phyloP scores from a whole-genome alignment of 2,797 vertebrate genomes.

The Eupleurogrammus muticus region DNA sequence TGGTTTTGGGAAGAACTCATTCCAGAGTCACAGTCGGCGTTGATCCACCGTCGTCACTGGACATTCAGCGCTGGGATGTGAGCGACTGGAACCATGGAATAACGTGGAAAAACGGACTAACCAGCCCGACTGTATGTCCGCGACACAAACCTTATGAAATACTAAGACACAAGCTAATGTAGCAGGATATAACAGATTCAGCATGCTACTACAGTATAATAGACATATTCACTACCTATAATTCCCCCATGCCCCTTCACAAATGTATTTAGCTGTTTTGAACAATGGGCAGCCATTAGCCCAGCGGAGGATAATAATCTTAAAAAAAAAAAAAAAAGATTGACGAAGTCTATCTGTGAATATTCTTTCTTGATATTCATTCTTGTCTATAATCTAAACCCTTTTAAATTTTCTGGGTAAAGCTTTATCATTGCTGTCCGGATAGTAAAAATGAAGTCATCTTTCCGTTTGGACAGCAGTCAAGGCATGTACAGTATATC shows the following conservation, averaged over 20 bases:
- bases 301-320: slow-evolving; percentile 53
- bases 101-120: slow-evolving; percentile 64
- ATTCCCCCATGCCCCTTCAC: slow-evolving; percentile 69
- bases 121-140: slow-evolving; percentile 58
- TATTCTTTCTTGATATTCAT: slow-evolving; percentile 48
- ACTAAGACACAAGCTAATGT: slow-evolving; percentile 81
- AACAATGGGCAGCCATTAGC: slow-evolving; percentile 67
- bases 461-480: slow-evolving; percentile 38
- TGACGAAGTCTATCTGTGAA: slow-evolving; percentile 69
- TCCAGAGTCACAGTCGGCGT: slow-evolving; percentile 62
- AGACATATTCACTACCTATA: slow-evolving; percentile 82
- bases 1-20: slow-evolving; percentile 69
- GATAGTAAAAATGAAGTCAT: slow-evolving; percentile 30
- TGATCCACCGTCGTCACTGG: slow-evolving; percentile 46
- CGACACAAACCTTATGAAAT: slow-evolving; percentile 72
- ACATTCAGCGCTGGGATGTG: slow-evolving; percentile 57
- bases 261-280: slow-evolving; percentile 78
- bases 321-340: slow-evolving; percentile 55
- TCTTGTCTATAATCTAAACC: slow-evolving; percentile 58
- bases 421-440: slow-evolving; percentile 59
- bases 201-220: slow-evolving; percentile 84
- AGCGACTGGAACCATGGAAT: slow-evolving; percentile 53
- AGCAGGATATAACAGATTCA: slow-evolving; percentile 81
- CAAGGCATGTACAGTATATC: slow-evolving; percentile 44
- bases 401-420: slow-evolving; percentile 51